These are phyloP conservation scores for Xerus rutilus DNA, from an alignment of 2,797 vertebrate species.

Conservation along the genomic window DNA sequence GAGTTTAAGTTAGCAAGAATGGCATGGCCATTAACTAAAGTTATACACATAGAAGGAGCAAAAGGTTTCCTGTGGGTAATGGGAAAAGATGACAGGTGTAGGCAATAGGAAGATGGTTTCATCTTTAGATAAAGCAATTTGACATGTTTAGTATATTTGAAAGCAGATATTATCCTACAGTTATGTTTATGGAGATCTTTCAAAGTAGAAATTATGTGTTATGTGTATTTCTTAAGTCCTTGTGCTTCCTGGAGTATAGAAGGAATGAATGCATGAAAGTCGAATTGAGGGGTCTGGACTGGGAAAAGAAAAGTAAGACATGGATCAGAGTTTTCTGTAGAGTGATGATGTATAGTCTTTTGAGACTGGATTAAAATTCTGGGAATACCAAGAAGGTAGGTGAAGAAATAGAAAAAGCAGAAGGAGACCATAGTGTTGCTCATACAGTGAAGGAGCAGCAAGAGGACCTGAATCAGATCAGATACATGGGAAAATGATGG, in stretches of 20 bases:
- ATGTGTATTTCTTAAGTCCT: not conserved
- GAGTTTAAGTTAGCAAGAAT: not conserved
- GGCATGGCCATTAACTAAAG: not conserved
- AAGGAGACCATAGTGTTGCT: not conserved
- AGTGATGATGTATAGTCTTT: not conserved
- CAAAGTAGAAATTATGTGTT: not conserved
- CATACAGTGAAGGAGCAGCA: not conserved
- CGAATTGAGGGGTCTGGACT: not conserved
- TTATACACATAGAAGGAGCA: not conserved
- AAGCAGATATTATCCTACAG: not conserved
- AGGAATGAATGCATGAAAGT: not conserved
- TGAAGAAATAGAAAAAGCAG: not conserved
- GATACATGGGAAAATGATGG: not conserved
- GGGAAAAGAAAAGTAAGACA: not conserved
- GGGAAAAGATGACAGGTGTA: not conserved
- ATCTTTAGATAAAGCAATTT: not conserved
- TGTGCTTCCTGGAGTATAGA: not conserved
- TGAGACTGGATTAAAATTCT: not conserved
- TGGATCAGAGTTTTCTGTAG: not conserved
- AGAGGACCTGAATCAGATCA: not conserved
- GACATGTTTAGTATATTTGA: not conserved
- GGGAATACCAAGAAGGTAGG: not conserved
- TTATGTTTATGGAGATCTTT: not conserved
- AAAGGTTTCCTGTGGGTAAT: not conserved
- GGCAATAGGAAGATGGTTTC: not conserved